These are phyloP conservation scores for Astyanax mexicanus DNA, from an alignment of 2,797 vertebrate genomes.

Conservation along the genomic window DNA sequence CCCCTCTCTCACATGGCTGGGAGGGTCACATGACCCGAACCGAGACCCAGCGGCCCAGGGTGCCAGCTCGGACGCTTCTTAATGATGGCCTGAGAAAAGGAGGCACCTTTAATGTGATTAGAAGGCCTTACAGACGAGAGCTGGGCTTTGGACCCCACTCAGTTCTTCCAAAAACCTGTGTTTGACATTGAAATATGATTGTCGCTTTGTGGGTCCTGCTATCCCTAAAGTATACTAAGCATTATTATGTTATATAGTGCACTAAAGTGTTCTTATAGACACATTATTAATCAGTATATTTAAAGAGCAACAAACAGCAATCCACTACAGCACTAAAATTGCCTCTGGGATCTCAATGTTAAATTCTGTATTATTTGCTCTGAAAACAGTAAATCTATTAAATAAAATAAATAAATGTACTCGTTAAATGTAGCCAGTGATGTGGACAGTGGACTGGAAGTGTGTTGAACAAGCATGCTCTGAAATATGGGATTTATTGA, in stretches of 20 bases:
- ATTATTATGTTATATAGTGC: too few relatives aligned
- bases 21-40: constrained; percentile 46
- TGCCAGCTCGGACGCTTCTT: constrained; percentile 11
- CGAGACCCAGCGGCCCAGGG: constrained; percentile 14
- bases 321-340: constrained; percentile 51
- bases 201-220: background rate
- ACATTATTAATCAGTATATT: too few relatives aligned
- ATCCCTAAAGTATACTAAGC: too few relatives aligned
- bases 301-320: constrained; percentile 57
- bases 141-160: constrained; percentile 25
- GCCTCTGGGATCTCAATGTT: constrained; percentile 48
- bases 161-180: constrained; percentile 30
- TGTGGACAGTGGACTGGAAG: background rate
- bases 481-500: too few relatives aligned
- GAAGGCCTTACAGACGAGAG: constrained; percentile 25
- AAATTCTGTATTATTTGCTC: constrained; percentile 37
- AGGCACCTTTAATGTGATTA: constrained; percentile 51
- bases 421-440: constrained; percentile 38
- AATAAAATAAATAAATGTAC: constrained; percentile 39
- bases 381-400: constrained; percentile 28
- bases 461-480: background rate
- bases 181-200: constrained; percentile 46
- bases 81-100: constrained; percentile 15
- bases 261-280: too few relatives aligned
- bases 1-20: constrained; percentile 34